Base-by-base conservation (phyloP, 2,797 vertebrate species). In the Scyliorhinus canicula region DNA sequence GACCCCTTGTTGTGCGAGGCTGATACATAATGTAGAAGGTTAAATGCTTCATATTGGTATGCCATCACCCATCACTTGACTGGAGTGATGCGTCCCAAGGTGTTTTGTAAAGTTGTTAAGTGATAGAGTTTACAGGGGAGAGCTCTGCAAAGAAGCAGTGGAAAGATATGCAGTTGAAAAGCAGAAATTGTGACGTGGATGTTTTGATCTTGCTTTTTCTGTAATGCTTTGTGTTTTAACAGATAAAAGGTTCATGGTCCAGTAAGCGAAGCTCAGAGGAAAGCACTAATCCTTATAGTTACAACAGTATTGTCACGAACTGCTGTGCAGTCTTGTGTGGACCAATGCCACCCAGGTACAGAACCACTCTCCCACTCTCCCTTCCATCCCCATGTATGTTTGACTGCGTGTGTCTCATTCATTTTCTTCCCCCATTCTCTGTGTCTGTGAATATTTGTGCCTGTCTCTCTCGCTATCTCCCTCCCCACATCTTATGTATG, bases 211-310 rank as follows among this genome's bases (percentile, higher is more conserved):
- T 65, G 88, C 7, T 52, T 0, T 71, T 94, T 55, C 21, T 74
- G 5, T 26, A 74, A 94, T 93, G 60, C 21, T 8, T 11, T 71
- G 14, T 69, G 26, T 74, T 52, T 50, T 35, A 52, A 90, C 96
- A 99, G 99, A 99, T 99, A 95, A 99, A 99, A 96, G 98, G 98
- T 84, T 98, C 98, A 9, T 99, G 99, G 99, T 98, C 99, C 65
- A 98, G 97, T 96, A 99, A 98, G 97, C 97, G 98, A 95, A 98
- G 98, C 35, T 97, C 97, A 0, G 98, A 98, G 96, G 97, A 98
- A 47, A 98, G 98, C 94, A 97, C 97, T 96, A 99, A 99, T 95
- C 99, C 99, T 14, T 99, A 99, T 98, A 99, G 97, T 97, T 98
- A 99, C 96, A 98, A 98, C 97, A 99, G 97, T 96, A 97, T 99